Evolutionary conservation across 2,888 invertebrate genomes (phyloP).

Genomic region (Hemicrepidius hirtus): DNA sequence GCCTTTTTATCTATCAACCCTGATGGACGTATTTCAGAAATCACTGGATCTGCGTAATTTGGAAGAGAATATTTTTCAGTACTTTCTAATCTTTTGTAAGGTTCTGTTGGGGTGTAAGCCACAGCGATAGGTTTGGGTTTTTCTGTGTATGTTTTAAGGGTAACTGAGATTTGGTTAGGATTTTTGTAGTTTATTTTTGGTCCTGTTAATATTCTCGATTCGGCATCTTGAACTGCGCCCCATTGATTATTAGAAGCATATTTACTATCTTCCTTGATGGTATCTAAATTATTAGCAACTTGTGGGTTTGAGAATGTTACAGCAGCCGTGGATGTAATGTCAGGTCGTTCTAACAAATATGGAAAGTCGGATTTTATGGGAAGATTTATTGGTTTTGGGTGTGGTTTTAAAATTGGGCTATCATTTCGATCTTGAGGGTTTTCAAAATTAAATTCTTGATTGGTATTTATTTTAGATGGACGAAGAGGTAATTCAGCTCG

Average conservation of each 20-base stretch:
- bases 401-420: conserved; percentile 71
- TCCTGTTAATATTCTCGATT: conserved; percentile 71
- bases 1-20: conserved; percentile 56
- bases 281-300: conserved; percentile 67
- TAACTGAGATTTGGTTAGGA: conserved; percentile 67
- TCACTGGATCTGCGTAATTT: conserved; percentile 72
- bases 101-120: conserved; percentile 78
- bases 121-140: conserved; percentile 80
- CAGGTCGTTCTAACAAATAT: conserved; percentile 78
- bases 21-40: conserved; percentile 71
- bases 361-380: conserved; percentile 77
- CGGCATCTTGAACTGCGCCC: conserved; percentile 69
- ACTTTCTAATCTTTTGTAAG: conserved; percentile 63
- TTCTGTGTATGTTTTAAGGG: conserved; percentile 72
- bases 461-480: conserved; percentile 63
- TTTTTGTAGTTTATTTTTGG: conserved; percentile 56
- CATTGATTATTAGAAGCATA: conserved; percentile 67
- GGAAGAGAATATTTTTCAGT: conserved; percentile 70
- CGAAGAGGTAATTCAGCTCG: conserved; percentile 73
- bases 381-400: conserved; percentile 64
- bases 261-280: conserved; percentile 62
- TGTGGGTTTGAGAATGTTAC: conserved; percentile 64
- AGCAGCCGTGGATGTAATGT: conserved; percentile 70
- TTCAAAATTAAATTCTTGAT: conserved; percentile 57
- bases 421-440: conserved; percentile 65